A percentile compares a stretch with the other conserved stretches of the same genome.
phyloP scores from a whole-genome alignment of 2,113 vertebrate genomes.

The Nannobrachium achirus region DNA sequence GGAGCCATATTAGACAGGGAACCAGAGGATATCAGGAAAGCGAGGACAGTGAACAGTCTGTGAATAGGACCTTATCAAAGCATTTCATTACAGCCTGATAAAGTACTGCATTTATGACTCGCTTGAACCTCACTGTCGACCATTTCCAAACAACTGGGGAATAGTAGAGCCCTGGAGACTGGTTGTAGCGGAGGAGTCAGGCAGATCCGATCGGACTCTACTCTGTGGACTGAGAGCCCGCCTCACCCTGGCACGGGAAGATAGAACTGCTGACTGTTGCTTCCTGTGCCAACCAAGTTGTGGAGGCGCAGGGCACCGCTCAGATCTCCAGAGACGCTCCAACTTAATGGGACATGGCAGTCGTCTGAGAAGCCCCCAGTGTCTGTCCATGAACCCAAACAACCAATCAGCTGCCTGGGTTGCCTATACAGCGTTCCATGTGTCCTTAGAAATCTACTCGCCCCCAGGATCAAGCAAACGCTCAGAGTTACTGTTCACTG shows the following conservation, averaged over 20 bases:
- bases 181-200: constrained; percentile 39
- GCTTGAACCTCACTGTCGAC: constrained; percentile 27
- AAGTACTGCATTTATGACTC: constrained; percentile 32
- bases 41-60: neutral
- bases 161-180: constrained; percentile 23
- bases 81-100: constrained; percentile 45
- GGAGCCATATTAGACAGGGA: constrained; percentile 79
- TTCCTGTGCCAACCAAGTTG: constrained; percentile 39
- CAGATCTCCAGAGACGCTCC: no score
- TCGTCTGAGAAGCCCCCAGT: constrained; percentile 36
- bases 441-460: constrained; percentile 68
- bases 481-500: constrained; percentile 46
- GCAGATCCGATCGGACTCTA: constrained; percentile 26
- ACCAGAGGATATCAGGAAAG: constrained; percentile 36
- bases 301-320: constrained; percentile 21
- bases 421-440: constrained; percentile 69
- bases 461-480: constrained; percentile 42
- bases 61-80: constrained; percentile 44
- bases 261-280: constrained; percentile 47
- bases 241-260: constrained; percentile 49
- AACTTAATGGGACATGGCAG: constrained; percentile 25
- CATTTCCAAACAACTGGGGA: constrained; percentile 37
- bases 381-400: constrained; percentile 50
- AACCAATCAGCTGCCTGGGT: constrained; percentile 66
- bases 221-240: constrained; percentile 19